Evolutionary conservation across 2,797 vertebrate genomes (phyloP).

Genomic region (Carduelis carduelis): DNA sequence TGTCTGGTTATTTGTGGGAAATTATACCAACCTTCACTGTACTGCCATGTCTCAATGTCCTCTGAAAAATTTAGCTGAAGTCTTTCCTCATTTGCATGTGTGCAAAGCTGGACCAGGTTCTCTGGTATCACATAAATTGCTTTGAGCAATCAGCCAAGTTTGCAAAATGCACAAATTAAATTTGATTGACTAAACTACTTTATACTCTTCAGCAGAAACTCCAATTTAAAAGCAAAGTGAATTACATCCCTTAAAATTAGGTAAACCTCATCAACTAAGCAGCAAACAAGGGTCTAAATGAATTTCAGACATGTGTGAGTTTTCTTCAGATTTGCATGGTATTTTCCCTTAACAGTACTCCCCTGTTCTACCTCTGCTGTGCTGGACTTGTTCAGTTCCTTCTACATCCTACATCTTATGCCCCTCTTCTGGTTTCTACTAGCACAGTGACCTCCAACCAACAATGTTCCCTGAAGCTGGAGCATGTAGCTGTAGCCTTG

Average conservation of each 20-base stretch:
- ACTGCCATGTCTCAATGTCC: not conserved
- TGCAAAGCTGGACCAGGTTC: not conserved
- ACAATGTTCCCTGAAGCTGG: not conserved
- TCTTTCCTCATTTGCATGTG: not conserved
- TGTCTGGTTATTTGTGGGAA: not conserved
- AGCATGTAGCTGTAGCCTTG: rapidly evolving
- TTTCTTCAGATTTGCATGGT: not conserved
- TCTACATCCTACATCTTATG: not conserved
- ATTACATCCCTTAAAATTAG: not conserved
- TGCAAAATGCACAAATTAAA: not conserved
- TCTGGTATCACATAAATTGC: not conserved
- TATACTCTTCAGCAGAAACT: not conserved
- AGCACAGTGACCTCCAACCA: not conserved
- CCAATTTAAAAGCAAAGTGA: not conserved
- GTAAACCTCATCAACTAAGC: not conserved
- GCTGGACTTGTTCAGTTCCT: not conserved
- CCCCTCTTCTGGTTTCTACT: not conserved
- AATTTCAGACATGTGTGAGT: not conserved
- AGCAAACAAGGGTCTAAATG: not conserved
- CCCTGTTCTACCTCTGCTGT: not conserved
- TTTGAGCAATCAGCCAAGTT: not conserved
- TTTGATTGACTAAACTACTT: not conserved
- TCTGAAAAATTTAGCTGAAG: not conserved
- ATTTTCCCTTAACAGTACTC: not conserved
- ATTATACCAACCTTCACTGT: not conserved